Evolutionary conservation across 2,113 vertebrate species (phyloP).

Genomic region (Agapornis roseicollis): DNA sequence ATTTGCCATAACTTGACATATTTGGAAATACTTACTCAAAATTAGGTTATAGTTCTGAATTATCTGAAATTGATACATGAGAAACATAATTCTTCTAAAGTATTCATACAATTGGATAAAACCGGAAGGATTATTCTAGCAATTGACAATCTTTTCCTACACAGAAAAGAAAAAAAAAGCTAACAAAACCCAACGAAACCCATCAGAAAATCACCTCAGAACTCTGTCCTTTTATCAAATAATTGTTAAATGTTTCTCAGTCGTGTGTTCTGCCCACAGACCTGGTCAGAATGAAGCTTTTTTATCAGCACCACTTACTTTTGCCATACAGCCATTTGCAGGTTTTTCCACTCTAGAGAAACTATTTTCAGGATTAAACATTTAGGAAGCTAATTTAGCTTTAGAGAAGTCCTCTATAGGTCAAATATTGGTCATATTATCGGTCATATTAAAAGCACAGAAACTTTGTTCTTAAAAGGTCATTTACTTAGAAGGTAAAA

Average conservation of each 20-base stretch:
- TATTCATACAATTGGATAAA: neutral
- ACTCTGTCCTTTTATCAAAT: neutral
- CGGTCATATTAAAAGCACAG: neutral
- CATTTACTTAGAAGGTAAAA: neutral
- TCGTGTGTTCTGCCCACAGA: neutral
- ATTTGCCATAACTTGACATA: neutral
- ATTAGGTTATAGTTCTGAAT: neutral
- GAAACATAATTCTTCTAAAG: neutral
- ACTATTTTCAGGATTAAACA: neutral
- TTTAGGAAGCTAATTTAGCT: neutral
- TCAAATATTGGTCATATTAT: neutral
- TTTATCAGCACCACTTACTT: neutral
- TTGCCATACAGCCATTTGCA: neutral
- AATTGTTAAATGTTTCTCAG: neutral
- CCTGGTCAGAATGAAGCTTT: neutral
- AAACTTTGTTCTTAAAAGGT: neutral
- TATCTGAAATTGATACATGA: neutral
- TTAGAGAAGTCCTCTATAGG: neutral
- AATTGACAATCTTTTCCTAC: neutral
- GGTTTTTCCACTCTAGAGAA: neutral
- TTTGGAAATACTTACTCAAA: neutral
- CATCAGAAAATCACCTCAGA: neutral
- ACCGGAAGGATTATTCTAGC: neutral
- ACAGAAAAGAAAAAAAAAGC: rapidly evolving
- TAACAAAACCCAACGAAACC: neutral